These are phyloP conservation scores for Desoria tigrina DNA, from an alignment of 2,888 invertebrate species.

Conservation along the genomic window DNA sequence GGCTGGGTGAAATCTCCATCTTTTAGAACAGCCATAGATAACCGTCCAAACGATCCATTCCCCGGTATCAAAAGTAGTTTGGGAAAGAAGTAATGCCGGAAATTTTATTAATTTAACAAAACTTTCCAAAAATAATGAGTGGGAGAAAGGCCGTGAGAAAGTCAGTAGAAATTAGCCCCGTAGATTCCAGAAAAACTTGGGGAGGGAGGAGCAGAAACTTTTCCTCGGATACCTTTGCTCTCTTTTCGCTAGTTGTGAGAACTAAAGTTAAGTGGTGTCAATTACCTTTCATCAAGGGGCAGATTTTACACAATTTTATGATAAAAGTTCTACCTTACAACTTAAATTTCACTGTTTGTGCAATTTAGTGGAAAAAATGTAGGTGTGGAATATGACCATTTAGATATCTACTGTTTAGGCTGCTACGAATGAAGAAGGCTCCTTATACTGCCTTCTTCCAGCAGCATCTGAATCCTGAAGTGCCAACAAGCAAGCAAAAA, in stretches of 20 bases:
- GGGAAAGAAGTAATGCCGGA: constrained; percentile 9
- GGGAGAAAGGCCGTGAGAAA: neutral
- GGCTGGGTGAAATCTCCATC: neutral
- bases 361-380: constrained; percentile 23
- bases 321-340: constrained; percentile 11
- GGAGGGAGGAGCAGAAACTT: no score
- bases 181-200: neutral
- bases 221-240: no score
- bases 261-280: constrained; percentile 19
- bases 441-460: no score
- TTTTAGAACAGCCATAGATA: constrained; percentile 7
- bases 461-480: no score
- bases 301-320: constrained; percentile 24
- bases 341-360: constrained; percentile 13
- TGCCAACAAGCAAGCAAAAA: constrained; percentile 21
- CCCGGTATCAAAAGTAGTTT: constrained; percentile 10
- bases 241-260: no score
- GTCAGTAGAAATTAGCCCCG: constrained; percentile 9
- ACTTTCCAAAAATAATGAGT: constrained; percentile 12
- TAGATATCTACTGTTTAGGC: no score
- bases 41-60: neutral
- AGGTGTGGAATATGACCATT: constrained; percentile 1
- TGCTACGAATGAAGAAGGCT: no score
- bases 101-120: constrained; percentile 23
- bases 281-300: constrained; percentile 25